Percentiles rank a stretch among this genome's conserved stretches.
phyloP scores from a whole-genome alignment of 2,888 invertebrate species.

The Drosophila neutralis region DNA sequence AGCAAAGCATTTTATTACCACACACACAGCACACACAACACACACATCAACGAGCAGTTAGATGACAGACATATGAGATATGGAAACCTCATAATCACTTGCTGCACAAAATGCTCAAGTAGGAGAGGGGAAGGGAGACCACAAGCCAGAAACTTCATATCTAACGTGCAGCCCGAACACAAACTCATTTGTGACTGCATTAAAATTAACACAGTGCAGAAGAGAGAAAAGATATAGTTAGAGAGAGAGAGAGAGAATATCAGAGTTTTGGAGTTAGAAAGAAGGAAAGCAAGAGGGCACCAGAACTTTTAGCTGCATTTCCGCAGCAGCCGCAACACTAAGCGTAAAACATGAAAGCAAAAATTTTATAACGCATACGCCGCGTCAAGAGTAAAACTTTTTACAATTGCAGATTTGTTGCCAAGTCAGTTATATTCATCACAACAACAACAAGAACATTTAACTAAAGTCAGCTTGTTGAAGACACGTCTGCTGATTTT shows the following conservation, averaged over 20 bases:
- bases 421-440: slow-evolving; percentile 41
- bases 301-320: slow-evolving; percentile 61
- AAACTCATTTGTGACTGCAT: slow-evolving; percentile 69
- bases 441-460: slow-evolving; percentile 15
- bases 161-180: slow-evolving; percentile 48
- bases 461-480: slow-evolving; percentile 25
- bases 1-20: slow-evolving; percentile 69
- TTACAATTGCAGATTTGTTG: slow-evolving; percentile 38
- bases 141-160: slow-evolving; percentile 57
- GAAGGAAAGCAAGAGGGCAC: slow-evolving; percentile 8
- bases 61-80: slow-evolving; percentile 53
- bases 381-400: slow-evolving; percentile 34
- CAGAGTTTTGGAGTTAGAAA: not conserved
- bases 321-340: slow-evolving; percentile 31
- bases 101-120: slow-evolving; percentile 50
- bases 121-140: slow-evolving; percentile 3
- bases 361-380: slow-evolving; percentile 53
- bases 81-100: slow-evolving; percentile 68
- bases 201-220: slow-evolving; percentile 46
- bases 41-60: slow-evolving; percentile 39
- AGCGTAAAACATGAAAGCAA: slow-evolving; percentile 9
- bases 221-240: not conserved
- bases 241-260: not conserved
- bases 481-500: slow-evolving; percentile 31
- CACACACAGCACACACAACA: slow-evolving; percentile 36